A percentile compares a stretch with the other conserved stretches of the same genome.
Conservation (phyloP, 2,797 vertebrate genomes). For the Artibeus lituratus region DNA sequence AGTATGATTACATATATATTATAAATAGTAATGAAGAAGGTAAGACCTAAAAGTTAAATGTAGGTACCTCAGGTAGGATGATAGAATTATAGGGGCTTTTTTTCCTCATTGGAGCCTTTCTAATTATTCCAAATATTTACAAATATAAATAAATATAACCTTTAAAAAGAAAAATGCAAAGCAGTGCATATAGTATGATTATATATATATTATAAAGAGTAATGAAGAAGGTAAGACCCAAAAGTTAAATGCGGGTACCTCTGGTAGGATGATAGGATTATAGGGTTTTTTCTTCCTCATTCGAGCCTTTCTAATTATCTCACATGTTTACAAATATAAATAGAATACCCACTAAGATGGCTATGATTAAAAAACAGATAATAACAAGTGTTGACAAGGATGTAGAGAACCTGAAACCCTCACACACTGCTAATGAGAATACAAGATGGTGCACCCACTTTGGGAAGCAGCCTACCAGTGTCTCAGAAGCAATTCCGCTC, state of each 20-base stretch:
- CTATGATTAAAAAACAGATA: neutral
- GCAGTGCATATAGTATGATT: neutral
- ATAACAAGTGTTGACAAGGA: neutral
- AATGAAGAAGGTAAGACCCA: neutral
- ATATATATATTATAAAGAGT: neutral
- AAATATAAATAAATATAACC: neutral
- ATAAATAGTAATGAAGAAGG: neutral
- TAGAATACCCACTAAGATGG: neutral
- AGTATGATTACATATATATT: neutral
- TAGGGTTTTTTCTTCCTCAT: neutral
- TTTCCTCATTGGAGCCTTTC: neutral
- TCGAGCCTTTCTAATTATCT: neutral
- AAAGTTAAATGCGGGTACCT: neutral
- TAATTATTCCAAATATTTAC: neutral
- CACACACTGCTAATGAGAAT: too few species aligned
- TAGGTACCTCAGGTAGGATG: neutral
- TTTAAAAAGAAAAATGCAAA: neutral
- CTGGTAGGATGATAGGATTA: neutral
- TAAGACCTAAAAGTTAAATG: neutral
- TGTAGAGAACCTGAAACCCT: neutral
- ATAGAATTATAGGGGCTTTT: neutral
- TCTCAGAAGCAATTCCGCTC: neutral
- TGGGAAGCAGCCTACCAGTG: neutral
- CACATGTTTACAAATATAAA: neutral
- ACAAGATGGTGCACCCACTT: too few species aligned